phyloP scores from a whole-genome alignment of 2,797 vertebrate genomes.

The Cyclopterus lumpus region DNA sequence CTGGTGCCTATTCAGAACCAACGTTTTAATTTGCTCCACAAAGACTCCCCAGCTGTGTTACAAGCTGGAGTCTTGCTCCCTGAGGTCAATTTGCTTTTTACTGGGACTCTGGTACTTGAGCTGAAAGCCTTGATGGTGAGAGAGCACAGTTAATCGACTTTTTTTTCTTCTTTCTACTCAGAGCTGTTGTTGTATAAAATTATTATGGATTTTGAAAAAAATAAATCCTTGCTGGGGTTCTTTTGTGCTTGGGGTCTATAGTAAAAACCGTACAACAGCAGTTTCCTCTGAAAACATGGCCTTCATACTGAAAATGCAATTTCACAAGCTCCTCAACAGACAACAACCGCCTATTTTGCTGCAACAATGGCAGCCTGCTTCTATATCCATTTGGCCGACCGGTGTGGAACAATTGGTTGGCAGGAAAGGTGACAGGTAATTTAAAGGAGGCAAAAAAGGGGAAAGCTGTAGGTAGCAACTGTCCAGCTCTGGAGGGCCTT shows the following conservation, averaged over 20 bases:
- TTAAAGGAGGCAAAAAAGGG: constrained; percentile 65
- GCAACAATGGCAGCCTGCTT: constrained; percentile 74
- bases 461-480: constrained; percentile 49
- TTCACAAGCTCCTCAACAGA: constrained; percentile 81
- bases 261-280: constrained; percentile 74
- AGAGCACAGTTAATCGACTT: constrained; percentile 90
- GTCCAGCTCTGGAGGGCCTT: constrained; percentile 33
- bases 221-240: constrained; percentile 80
- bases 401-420: constrained; percentile 73
- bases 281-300: constrained; percentile 77
- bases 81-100: constrained; percentile 89
- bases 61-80: constrained; percentile 76
- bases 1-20: constrained; percentile 74
- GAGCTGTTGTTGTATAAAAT: constrained; percentile 85
- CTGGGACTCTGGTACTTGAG: constrained; percentile 86
- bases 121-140: constrained; percentile 90
- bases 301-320: constrained; percentile 86
- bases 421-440: constrained; percentile 81
- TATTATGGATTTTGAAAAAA: constrained; percentile 83
- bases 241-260: constrained; percentile 80
- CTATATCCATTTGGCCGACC: constrained; percentile 66
- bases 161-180: constrained; percentile 86
- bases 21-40: constrained; percentile 85
- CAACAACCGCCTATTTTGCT: constrained; percentile 72
- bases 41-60: constrained; percentile 86